Conservation (phyloP, 2,113 vertebrate genomes). For the Neomonachus schauinslandi region DNA sequence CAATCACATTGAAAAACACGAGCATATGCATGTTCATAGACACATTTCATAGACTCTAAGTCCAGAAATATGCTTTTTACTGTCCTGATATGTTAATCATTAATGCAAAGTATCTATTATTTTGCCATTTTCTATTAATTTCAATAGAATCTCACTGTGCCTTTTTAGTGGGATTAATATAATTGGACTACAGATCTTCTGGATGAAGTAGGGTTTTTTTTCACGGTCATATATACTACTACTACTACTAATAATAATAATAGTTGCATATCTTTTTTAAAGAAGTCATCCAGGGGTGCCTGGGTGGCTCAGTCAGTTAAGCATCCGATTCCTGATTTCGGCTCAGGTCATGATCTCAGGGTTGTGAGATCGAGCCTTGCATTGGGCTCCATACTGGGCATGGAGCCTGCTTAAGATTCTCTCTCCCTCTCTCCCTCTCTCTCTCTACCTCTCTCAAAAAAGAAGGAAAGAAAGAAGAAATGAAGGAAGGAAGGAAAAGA, state of each 20-base stretch:
- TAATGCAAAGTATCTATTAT: neutral
- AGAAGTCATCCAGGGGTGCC: neutral
- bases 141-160: conserved; percentile 10
- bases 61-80: conserved; percentile 42
- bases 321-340: neutral
- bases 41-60: neutral
- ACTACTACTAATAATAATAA: neutral
- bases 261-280: neutral
- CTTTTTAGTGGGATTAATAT: neutral
- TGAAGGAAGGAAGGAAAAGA: too few species aligned
- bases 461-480: neutral
- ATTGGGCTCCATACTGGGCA: neutral
- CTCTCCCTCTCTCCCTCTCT: neutral
- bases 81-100: conserved; percentile 26
- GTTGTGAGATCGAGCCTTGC: neutral
- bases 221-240: neutral
- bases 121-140: conserved; percentile 28
- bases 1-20: conserved; percentile 69
- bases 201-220: neutral
- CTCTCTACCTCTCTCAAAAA: neutral
- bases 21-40: neutral
- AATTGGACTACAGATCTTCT: conserved; percentile 2
- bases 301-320: neutral
- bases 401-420: neutral
- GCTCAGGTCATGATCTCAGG: neutral